Conservation (phyloP, 92 coral and sea anemone species). For the Palythoa grandiflora region DNA sequence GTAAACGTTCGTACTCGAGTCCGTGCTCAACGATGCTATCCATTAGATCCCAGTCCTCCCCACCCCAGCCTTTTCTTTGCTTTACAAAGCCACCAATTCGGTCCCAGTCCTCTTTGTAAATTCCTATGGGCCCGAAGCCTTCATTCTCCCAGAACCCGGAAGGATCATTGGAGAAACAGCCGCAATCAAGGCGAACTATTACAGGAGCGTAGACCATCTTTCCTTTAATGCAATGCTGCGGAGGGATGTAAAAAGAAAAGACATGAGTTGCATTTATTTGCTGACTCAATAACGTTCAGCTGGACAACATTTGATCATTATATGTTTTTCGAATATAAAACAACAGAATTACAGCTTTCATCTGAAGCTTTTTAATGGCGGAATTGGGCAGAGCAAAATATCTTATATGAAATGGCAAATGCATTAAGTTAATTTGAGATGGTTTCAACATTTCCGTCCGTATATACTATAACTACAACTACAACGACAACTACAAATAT, state of each 20-base stretch:
- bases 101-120: slow-evolving; percentile 88
- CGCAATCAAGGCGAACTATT: slow-evolving; percentile 63
- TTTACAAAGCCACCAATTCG: slow-evolving; percentile 66
- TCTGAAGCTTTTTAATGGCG: no score
- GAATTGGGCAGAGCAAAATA: no score
- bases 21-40: slow-evolving; percentile 62
- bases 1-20: slow-evolving; percentile 73
- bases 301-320: no score
- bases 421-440: no score
- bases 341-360: no score
- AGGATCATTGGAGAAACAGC: slow-evolving; percentile 58
- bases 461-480: no score
- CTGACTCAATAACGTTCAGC: no score
- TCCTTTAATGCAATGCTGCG: slow-evolving; percentile 84
- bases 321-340: no score
- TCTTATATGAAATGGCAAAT: no score
- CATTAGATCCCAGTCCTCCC: slow-evolving; percentile 77
- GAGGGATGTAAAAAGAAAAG: not conserved
- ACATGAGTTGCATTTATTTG: not conserved
- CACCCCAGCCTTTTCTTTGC: slow-evolving; percentile 63
- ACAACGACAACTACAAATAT: no score
- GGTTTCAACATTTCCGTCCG: no score
- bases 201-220: slow-evolving; percentile 75
- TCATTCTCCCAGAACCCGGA: slow-evolving; percentile 70
- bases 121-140: slow-evolving; percentile 77